Conservation (phyloP, 2,797 vertebrate species). For the Momotus momota region DNA sequence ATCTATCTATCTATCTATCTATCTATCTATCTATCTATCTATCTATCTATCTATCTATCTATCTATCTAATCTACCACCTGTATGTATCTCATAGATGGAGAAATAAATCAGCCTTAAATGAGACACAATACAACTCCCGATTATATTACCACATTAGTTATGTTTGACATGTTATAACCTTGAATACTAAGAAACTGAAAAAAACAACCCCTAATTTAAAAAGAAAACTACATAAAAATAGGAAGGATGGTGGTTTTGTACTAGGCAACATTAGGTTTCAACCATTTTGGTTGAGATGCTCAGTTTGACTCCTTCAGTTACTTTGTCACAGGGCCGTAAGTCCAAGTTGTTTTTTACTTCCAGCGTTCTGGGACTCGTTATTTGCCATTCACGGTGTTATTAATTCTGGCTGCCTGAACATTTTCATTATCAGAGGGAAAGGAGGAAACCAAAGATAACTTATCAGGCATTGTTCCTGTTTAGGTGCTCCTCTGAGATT, state of each 20-base stretch:
- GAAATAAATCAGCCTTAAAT: constrained; percentile 9
- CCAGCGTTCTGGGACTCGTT: constrained; percentile 4
- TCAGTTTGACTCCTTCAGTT: background rate
- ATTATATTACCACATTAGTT: constrained; percentile 39
- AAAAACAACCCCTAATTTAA: background rate
- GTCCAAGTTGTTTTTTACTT: constrained; percentile 11
- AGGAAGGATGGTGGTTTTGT: background rate
- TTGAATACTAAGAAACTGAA: background rate
- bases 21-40: background rate
- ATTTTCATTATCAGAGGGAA: constrained; percentile 66
- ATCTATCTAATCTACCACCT: background rate
- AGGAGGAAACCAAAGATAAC: constrained; percentile 51
- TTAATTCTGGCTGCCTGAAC: constrained; percentile 62
- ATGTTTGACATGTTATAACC: constrained; percentile 11
- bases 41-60: background rate
- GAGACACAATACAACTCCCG: background rate
- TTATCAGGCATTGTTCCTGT: constrained; percentile 31
- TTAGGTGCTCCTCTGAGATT: constrained; percentile 52
- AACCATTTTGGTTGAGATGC: background rate
- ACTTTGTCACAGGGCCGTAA: background rate
- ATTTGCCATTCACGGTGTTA: constrained; percentile 6
- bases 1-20: background rate
- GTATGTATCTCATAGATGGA: background rate
- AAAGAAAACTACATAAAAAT: background rate
- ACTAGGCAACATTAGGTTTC: background rate